Evolutionary conservation across 2,113 vertebrate species (phyloP).

Genomic region (Pimephales promelas): DNA sequence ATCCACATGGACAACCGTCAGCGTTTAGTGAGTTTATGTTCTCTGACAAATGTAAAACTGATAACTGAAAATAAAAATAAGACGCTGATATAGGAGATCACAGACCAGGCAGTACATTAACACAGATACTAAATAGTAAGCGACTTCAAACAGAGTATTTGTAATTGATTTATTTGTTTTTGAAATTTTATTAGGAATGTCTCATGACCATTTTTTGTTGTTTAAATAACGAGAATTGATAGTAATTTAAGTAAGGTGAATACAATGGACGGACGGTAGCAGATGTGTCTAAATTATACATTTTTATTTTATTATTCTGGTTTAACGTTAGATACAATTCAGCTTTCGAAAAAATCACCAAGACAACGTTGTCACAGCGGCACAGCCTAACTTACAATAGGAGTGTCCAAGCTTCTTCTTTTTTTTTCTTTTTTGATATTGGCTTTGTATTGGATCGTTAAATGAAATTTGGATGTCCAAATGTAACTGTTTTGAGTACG

Average conservation of each 20-base stretch:
- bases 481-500: too few relatives aligned
- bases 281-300: too few relatives aligned
- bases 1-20: slow-evolving; percentile 29
- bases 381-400: too few relatives aligned
- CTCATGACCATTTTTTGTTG: neutral
- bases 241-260: neutral
- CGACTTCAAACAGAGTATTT: neutral
- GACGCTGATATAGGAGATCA: neutral
- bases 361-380: too few relatives aligned
- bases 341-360: neutral
- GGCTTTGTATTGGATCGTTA: too few relatives aligned
- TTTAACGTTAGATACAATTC: neutral
- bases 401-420: too few relatives aligned
- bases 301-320: neutral
- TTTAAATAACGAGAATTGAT: neutral
- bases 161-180: neutral
- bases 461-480: too few relatives aligned
- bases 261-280: neutral
- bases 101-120: neutral
- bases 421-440: too few relatives aligned
- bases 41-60: neutral
- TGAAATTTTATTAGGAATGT: neutral
- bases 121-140: neutral
- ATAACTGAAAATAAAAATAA: neutral
- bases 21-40: slow-evolving; percentile 58